Conservation (phyloP, 2,888 invertebrate species). For the Tubulanus polymorphus region DNA sequence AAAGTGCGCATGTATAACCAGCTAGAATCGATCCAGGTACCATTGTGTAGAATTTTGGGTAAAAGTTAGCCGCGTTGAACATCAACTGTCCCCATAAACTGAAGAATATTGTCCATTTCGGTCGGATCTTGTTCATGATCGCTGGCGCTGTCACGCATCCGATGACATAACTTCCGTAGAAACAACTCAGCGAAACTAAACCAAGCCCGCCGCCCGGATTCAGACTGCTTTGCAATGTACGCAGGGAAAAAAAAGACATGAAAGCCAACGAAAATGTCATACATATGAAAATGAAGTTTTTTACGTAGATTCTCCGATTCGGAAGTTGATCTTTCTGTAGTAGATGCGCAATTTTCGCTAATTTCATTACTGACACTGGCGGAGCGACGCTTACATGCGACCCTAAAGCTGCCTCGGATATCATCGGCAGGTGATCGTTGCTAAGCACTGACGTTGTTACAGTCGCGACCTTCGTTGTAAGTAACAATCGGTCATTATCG, state of each 20-base stretch:
- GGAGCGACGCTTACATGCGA: background rate
- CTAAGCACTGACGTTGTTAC: no score
- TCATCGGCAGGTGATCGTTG: background rate
- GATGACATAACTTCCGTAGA: conserved; percentile 35
- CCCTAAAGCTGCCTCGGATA: background rate
- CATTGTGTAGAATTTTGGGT: conserved; percentile 37
- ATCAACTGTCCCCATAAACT: conserved; percentile 31
- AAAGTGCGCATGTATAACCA: conserved; percentile 37
- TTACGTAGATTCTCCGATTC: conserved; percentile 28
- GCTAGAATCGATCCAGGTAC: conserved; percentile 35
- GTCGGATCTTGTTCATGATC: conserved; percentile 38
- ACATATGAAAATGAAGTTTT: conserved; percentile 39
- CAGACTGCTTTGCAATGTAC: conserved; percentile 48
- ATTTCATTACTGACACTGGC: background rate
- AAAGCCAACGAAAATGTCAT: conserved; percentile 34
- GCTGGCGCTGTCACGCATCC: conserved; percentile 43
- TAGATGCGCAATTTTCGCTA: background rate
- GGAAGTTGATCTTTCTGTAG: background rate
- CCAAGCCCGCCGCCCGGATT: conserved; percentile 43
- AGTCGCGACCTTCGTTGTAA: no score
- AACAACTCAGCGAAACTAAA: conserved; percentile 35
- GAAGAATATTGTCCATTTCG: conserved; percentile 29
- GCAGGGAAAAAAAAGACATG: conserved; percentile 36
- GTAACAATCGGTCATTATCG: no score
- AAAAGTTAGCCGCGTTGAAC: conserved; percentile 38